Evolutionary conservation across 2,888 invertebrate species (phyloP), one percentile per base, ranked within the genome.

Genomic region (Xestia rhomboidea): DNA sequence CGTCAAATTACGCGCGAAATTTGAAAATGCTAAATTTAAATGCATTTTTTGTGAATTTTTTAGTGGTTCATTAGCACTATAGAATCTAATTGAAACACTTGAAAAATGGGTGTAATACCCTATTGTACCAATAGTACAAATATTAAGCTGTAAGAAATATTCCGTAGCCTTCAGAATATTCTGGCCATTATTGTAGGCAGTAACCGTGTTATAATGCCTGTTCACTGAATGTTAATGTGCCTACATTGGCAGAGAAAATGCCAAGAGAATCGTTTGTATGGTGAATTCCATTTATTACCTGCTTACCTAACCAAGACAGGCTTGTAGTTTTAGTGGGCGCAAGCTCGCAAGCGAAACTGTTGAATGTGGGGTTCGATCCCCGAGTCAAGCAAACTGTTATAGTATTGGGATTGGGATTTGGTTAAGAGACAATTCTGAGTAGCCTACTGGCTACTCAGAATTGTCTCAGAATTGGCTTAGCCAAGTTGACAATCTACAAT

Each of bases 171-270:
- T 63, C 60, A 34, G 13, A 74, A 77, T 73, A 73, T 30, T n/a
- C 27, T 41, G 44, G 44, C 15, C 67, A 74, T 84, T 84, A 78
- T 64, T 38, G 8, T 62, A 67, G 51, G 46, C 34, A n/a, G 74
- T 54, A 72, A 34, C 62, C 57, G 80, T 76, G 62, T 57, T 75
- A 77, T 13, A 46, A 41, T 57, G 68, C 51, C 57, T 69, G 62
- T 83, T 77, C 49, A 57, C 68, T 62, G 71, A 88, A 88, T 88
- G 88, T 88, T 82, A 88, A 88, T 82, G 81, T 73, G 27, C 15
- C 70, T 34, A 60, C 73, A 46, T 46, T 60, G n/a, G 51, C 63
- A 18, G 18, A 46, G 49, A 38, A 88, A 88, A 88, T 85, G 86
- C 66, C 87, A 88, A 70, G 66, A 60, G 71, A 34, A 57, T 73